Base-by-base conservation (phyloP, 1,140 invertebrate species). In the Copidosoma floridanum region DNA sequence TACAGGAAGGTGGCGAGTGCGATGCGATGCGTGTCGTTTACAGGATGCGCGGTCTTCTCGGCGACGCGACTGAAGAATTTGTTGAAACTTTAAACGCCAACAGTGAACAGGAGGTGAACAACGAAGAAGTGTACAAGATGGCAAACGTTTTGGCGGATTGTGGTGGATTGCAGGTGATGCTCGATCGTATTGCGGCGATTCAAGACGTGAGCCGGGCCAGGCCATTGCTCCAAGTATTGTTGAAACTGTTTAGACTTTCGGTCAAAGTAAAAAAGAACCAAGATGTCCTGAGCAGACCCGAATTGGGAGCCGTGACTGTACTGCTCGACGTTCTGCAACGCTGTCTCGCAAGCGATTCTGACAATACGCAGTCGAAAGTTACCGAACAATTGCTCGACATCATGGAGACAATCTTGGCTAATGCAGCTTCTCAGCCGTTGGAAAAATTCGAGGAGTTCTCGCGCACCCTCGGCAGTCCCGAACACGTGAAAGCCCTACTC, bases 21-120 rank as follows among this genome's bases (percentile, higher is more conserved):
- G 94, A 96, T 71, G 90, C 94, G 0, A 99, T 99, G 97, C 85
- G 95, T n/a, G 90, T 99, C 7, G 90, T 99, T n/a, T 99, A 99
- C 78, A 86, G 97, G 46, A 98, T 99, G 95, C 84, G 96, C 64
- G 97, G 97, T 3, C 79, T 99, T 21, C 84, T 98, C 5, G 97
- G 97, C 10, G 97, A 99, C 81, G 96, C 97, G 1, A 99, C 97
- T 0, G 97, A 98, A 75, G 96, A 98, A 78, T 98, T 99, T 80
- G 93, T 99, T 12, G 96, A 98, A 80, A 94, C 91, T 3, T 80
- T 99, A 18, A 93, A 92, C 47, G 87, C 85, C n/a, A 94, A 91
- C 64, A 90, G 89, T 64, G 92, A 94, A 64, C 90, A 93, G 72
- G 88, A 93, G 62, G 89, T 96, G 1, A 94, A 98, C 74, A 94